Conservation (phyloP, 2,113 vertebrate genomes). For the Seriola dumerili region DNA sequence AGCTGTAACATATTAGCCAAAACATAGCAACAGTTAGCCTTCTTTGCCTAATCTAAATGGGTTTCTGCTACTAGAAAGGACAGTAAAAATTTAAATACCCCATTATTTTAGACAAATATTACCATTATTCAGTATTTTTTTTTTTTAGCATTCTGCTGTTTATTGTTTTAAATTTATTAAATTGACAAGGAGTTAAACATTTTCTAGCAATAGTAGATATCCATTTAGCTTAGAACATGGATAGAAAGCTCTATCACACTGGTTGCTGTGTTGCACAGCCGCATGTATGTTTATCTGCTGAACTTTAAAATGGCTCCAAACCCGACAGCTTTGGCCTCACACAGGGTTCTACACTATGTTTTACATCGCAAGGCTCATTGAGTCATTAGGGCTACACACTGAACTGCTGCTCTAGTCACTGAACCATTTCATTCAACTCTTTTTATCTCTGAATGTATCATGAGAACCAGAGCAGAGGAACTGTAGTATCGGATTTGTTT, state of each 20-base stretch:
- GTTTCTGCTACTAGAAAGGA: not conserved
- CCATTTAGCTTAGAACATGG: not conserved
- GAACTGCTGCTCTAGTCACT: conserved; percentile 19
- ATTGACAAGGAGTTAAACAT: not conserved
- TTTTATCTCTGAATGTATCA: conserved; percentile 19
- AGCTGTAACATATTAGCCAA: too few species aligned
- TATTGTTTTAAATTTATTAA: not conserved
- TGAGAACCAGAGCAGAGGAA: not conserved
- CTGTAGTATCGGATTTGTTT: conserved; percentile 23
- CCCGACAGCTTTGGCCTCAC: not conserved
- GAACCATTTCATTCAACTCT: conserved; percentile 31
- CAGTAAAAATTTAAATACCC: not conserved
- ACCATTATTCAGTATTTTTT: too few species aligned
- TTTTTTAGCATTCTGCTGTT: not conserved
- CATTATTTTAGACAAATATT: too few species aligned
- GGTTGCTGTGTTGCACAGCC: too few species aligned
- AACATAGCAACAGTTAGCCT: too few species aligned
- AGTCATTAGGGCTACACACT: conserved; percentile 18
- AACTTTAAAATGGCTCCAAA: not conserved
- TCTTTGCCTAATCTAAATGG: not conserved
- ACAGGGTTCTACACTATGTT: not conserved
- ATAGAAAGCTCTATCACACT: not conserved
- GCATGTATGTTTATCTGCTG: too few species aligned
- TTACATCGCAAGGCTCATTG: conserved; percentile 18
- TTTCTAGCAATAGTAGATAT: not conserved